Base-by-base conservation (phyloP, 2,888 invertebrate genomes). In the Eupithecia exiguata region DNA sequence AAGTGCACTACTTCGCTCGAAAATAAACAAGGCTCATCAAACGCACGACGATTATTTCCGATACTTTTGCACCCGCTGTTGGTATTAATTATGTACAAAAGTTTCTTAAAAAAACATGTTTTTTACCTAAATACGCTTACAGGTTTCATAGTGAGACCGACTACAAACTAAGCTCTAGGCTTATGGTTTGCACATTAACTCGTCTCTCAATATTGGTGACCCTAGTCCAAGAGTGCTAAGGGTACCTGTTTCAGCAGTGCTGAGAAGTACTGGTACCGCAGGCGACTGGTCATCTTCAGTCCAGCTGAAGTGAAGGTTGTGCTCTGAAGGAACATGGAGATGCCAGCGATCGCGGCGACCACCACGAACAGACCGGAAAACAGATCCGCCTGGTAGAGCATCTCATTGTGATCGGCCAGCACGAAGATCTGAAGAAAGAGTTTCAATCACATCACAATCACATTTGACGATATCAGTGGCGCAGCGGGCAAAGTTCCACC, bases 291-390 rank as follows among this genome's bases (percentile, higher is more conserved):
- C 92, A 98, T 95, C 72, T 95, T 95, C 2, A 97, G 96, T 0
- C 98, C 98, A 0, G 98, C 96, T 36, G 95, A 92, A 0, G 96
- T 97, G 85, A 98, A 97, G 87, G 96, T 95, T 78, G 95, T 96
- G 78, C 96, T 96, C 87, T 97, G 97, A 0, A 96, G 86, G 82
- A 96, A 96, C 80, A 96, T 96, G 7, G 96, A 95, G 1, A 96
- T 78, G 0, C 97, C 97, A 3, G 96, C 96, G 3, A 96, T 83
- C 0, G 96, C 85, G 0, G 97, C 97, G 69, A 97, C 95, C 21
- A 95, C 91, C 18, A 97, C 86, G 85, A 97, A 97, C 79, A 96
- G 90, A 1, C 96, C 94, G 0, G 96, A 95, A 82, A 96, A 97
- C 1, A 95, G 87, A 75, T 96, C 95, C 0, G 96, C 96, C 74